Evolutionary conservation across 2,888 invertebrate genomes (phyloP).

Genomic region (Antitype chi): DNA sequence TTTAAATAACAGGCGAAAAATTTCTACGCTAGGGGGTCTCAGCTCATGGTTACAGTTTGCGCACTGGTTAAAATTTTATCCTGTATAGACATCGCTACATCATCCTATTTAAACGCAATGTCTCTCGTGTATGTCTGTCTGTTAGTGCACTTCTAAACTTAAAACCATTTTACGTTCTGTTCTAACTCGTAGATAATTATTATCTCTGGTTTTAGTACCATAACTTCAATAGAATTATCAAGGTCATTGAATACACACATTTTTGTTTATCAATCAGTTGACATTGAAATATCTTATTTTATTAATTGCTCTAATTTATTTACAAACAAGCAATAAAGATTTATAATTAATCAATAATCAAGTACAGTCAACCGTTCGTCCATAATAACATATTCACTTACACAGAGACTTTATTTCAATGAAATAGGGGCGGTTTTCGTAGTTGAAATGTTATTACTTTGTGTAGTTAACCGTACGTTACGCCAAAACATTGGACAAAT

Average conservation of each 20-base stretch:
- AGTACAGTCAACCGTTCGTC: neutral
- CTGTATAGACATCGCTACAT: neutral
- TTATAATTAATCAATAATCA: slow-evolving; percentile 21
- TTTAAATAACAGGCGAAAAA: too few relatives aligned
- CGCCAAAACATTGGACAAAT: slow-evolving; percentile 43
- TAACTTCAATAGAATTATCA: neutral
- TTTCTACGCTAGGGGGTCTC: too few relatives aligned
- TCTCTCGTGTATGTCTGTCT: neutral
- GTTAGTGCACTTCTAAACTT: neutral
- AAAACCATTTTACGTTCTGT: neutral
- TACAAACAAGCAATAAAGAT: slow-evolving; percentile 4
- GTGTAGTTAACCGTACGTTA: slow-evolving; percentile 26
- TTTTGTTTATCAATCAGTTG: neutral
- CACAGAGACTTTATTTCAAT: neutral
- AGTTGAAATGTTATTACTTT: neutral
- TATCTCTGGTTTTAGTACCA: neutral
- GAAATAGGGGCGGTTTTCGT: neutral
- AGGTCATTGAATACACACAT: neutral
- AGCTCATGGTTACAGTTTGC: too few relatives aligned
- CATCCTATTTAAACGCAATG: neutral
- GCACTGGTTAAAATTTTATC: too few relatives aligned
- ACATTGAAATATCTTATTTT: neutral
- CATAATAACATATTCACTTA: neutral
- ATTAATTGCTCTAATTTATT: slow-evolving; percentile 1
- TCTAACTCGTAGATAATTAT: too few relatives aligned